Percentiles rank a stretch among this genome's conserved stretches.
Evolutionary conservation across 2,888 invertebrate genomes (phyloP).

Genomic region (Hanleya hanleyi): DNA sequence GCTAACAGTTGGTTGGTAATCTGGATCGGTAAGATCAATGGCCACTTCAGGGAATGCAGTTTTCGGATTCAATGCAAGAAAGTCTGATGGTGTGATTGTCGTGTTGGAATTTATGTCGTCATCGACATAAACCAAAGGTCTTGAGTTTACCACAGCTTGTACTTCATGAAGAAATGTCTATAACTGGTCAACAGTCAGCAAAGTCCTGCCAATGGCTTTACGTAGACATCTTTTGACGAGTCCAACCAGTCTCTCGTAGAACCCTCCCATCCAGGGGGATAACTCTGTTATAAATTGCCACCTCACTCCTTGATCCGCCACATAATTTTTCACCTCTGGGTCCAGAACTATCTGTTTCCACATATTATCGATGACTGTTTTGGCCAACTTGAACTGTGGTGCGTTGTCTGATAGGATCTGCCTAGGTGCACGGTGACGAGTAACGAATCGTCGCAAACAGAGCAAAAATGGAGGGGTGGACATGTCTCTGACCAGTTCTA

Average conservation of each 20-base stretch:
- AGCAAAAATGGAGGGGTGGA: not conserved
- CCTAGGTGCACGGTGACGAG: not conserved
- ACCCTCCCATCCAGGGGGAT: too few species aligned
- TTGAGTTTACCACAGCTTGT: conserved; percentile 23
- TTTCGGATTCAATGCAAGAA: not conserved
- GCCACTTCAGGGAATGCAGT: not conserved
- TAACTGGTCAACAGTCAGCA: conserved; percentile 16
- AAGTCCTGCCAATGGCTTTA: conserved; percentile 17
- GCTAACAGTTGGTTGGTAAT: not conserved
- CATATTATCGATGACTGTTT: not conserved
- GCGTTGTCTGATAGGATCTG: conserved; percentile 19
- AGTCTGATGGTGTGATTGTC: conserved; percentile 10
- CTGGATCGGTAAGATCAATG: not conserved
- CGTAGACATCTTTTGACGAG: conserved; percentile 20
- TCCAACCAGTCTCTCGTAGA: too few species aligned
- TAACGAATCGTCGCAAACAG: not conserved
- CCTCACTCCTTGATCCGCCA: conserved; percentile 1
- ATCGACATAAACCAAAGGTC: conserved; percentile 23
- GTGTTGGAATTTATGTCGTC: conserved; percentile 25
- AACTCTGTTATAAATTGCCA: conserved; percentile 25
- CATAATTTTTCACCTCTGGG: conserved; percentile 9
- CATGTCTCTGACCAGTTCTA: conserved; percentile 24
- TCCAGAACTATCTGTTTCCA: not conserved
- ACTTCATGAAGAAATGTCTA: conserved; percentile 23
- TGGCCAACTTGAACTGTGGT: conserved; percentile 17